Base-by-base conservation (phyloP, 2,797 vertebrate genomes). In the Sardinella longiceps region DNA sequence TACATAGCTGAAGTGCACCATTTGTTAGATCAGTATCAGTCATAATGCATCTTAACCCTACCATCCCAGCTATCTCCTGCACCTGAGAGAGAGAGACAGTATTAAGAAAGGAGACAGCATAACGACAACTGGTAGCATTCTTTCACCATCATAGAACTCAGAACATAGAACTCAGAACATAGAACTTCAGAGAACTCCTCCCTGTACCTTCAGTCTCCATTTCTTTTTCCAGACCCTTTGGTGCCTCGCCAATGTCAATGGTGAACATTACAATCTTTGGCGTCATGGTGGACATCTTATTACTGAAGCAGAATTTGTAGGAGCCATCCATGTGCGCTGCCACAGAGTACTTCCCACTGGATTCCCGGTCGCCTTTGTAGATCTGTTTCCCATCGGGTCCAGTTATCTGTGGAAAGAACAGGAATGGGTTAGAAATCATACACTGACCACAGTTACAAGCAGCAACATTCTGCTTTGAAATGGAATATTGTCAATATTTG, bases 201-300 rank as follows among this genome's bases (percentile, higher is more conserved):
- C 11, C 30, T 18, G 92, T 95, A 99, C 98, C 98, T 97, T 99
- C 98, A 23, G 98, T 99, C 92, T 99, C 98, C 98, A 99, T 99
- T 92, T 98, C 97, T 18, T 99, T 45, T 7, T 45, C 43, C 43
- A 45, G 97, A 81, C 97, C 97, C 92, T 98, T 99, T 0, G 98
- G 98, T 33, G 98, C 98, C 90, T 99, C 98, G 87, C 98, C 98
- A 0, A 98, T 99, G 43, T 99, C 98, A 1, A 99, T 99, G 84
- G 98, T 99, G 95, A 99, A 99, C 98, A 99, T 99, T 88, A 99
- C 98, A 51, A 99, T 99, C 94, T 99, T 99, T 50, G 98, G 98
- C 11, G 98, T 99, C 98, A 99, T 99, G 83, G 98, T 99, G 70
- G 98, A 99, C 98, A 99, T 99, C 93, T 97, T 97, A 92, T 99